Percentiles rank a stretch among this genome's conserved stretches.
phyloP scores from a whole-genome alignment of 2,888 invertebrate species.

The Idaea straminata region DNA sequence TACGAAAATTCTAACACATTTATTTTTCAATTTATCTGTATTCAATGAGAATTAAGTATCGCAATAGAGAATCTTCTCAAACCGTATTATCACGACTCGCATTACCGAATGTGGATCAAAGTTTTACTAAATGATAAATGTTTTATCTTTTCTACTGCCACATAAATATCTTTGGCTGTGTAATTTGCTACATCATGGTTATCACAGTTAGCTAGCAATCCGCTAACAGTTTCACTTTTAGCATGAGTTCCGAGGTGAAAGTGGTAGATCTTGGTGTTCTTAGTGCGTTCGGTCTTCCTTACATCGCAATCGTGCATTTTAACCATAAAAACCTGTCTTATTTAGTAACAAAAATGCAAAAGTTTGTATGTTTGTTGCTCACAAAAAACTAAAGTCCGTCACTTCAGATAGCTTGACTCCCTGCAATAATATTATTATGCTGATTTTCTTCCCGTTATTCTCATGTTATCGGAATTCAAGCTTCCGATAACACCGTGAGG shows the following conservation, averaged over 20 bases:
- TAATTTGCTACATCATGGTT: conserved; percentile 37
- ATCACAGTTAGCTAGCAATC: conserved; percentile 56
- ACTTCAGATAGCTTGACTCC: no score
- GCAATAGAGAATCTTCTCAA: no score
- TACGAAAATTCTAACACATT: not conserved
- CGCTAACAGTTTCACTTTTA: conserved; percentile 76
- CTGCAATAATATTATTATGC: not conserved
- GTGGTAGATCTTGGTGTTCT: conserved; percentile 50
- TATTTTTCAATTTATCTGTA: no score
- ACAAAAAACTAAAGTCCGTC: not conserved
- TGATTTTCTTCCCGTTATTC: not conserved
- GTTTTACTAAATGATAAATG: conserved; percentile 11
- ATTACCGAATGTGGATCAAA: no score
- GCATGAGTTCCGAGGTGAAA: conserved; percentile 67
- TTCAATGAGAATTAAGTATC: no score
- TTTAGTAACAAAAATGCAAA: conserved; percentile 1
- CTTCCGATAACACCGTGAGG: not conserved
- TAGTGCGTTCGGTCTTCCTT: conserved; percentile 57
- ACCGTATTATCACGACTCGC: no score
- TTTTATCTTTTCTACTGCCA: conserved; percentile 27
- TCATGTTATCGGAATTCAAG: not conserved
- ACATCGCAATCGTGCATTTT: conserved; percentile 47
- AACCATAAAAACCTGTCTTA: conserved; percentile 31
- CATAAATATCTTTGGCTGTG: conserved; percentile 14
- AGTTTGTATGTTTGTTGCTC: not conserved